Percentiles rank a stretch among this genome's conserved stretches.
Evolutionary conservation across 2,113 vertebrate species (phyloP).

Genomic region (Halcyon malimbica): DNA sequence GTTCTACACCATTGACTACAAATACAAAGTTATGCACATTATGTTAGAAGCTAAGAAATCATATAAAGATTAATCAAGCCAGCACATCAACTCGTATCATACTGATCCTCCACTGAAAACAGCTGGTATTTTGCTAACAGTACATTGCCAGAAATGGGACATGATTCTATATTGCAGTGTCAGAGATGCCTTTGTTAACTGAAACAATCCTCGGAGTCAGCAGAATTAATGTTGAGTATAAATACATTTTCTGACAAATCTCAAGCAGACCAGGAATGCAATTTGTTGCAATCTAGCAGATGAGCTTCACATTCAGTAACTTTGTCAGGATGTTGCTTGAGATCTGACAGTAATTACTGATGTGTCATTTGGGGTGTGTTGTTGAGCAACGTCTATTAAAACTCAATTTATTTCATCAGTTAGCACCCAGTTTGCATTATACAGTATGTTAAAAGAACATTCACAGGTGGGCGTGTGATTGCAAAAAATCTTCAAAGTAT

Average conservation of each 20-base stretch:
- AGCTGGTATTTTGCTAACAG: constrained; percentile 60
- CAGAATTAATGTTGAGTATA: constrained; percentile 56
- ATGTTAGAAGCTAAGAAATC: constrained; percentile 22
- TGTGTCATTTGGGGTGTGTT: constrained; percentile 48
- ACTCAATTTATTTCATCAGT: constrained; percentile 58
- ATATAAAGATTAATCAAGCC: constrained; percentile 54
- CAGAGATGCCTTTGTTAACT: constrained; percentile 59
- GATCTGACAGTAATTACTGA: constrained; percentile 42
- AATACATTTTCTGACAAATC: constrained; percentile 59
- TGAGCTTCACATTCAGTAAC: constrained; percentile 24
- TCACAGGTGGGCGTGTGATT: neutral
- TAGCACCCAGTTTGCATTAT: neutral
- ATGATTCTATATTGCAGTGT: constrained; percentile 36
- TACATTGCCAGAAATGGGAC: constrained; percentile 46
- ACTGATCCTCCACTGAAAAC: constrained; percentile 45
- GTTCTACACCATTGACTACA: neutral
- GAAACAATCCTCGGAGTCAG: constrained; percentile 42
- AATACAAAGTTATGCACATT: constrained; percentile 1
- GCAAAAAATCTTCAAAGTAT: neutral
- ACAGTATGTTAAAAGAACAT: neutral
- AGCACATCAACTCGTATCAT: constrained; percentile 27
- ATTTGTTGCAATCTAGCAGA: constrained; percentile 42
- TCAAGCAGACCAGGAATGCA: constrained; percentile 20
- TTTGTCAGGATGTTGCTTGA: constrained; percentile 45
- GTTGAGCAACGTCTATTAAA: constrained; percentile 56